Evolutionary conservation across 2,888 invertebrate species (phyloP).

Genomic region (Volucella zonaria): DNA sequence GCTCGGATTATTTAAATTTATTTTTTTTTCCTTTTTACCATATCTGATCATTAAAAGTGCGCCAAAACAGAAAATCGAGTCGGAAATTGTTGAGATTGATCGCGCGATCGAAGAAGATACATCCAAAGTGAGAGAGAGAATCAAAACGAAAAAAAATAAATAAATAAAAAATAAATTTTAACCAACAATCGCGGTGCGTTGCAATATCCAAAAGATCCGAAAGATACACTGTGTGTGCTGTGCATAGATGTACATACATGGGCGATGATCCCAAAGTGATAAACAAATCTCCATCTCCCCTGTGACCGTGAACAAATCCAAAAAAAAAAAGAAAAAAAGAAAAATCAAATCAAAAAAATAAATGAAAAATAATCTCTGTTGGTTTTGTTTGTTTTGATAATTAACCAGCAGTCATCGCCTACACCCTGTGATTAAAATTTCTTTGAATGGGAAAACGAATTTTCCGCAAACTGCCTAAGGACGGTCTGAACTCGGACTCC

Average conservation of each 20-base stretch:
- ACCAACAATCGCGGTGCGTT: slow-evolving; percentile 33
- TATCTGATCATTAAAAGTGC: slow-evolving; percentile 57
- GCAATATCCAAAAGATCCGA: slow-evolving; percentile 1
- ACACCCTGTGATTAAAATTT: slow-evolving; percentile 29
- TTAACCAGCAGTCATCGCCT: slow-evolving; percentile 40
- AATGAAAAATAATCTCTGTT: not conserved
- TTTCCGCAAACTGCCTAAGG: slow-evolving; percentile 52
- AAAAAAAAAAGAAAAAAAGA: slow-evolving; percentile 20
- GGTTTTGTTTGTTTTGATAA: slow-evolving; percentile 73
- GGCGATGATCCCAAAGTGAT: slow-evolving; percentile 68
- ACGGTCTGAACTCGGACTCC: slow-evolving; percentile 65
- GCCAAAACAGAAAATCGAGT: slow-evolving; percentile 66
- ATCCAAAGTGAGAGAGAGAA: too few relatives aligned
- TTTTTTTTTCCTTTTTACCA: slow-evolving; percentile 64
- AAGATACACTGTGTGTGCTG: slow-evolving; percentile 47
- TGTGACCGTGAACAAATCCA: slow-evolving; percentile 43
- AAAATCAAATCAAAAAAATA: too few relatives aligned
- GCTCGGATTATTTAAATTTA: slow-evolving; percentile 62
- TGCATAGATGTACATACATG: slow-evolving; percentile 41
- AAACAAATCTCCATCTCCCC: slow-evolving; percentile 34
- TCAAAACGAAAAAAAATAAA: not conserved
- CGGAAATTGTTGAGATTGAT: slow-evolving; percentile 31
- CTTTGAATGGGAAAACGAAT: slow-evolving; percentile 37
- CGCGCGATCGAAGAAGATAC: slow-evolving; percentile 33
- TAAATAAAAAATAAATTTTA: not conserved